Evolutionary conservation across 1,140 invertebrate genomes (phyloP), one percentile per base, ranked within the genome.

Genomic region (Drosophila truncata): DNA sequence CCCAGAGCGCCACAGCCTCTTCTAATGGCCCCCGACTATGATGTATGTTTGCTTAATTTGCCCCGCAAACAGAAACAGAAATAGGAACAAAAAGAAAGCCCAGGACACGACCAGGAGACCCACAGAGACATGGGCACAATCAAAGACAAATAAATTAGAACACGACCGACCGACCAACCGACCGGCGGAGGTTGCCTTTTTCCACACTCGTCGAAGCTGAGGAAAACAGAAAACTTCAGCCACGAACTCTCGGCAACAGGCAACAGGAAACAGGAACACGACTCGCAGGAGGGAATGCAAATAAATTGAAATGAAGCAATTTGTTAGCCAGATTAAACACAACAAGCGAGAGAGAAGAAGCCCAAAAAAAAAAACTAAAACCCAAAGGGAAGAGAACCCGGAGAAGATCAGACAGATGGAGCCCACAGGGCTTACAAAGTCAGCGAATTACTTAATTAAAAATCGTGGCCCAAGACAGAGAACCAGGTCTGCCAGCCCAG

Each of bases 371-470:
- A 27, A 25, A 37, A 37, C 9, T 11, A 16, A 27, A 20, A 27
- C 31, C 31, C 6, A 13, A 59, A 59, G 59, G 42, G 60, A 33
- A 71, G 44, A 42, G 42, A 74, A 31, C 59, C 31, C 60, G 27
- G 44, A 42, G 59, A 65, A 80, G 83, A 86, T 87, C 82, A 76
- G 78, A 65, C 66, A 67, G 76, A 71, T 75, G 71, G 50, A 67
- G 59, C 63, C 82, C 72, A 71, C 49, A 81, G 83, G 80, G 75
- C 78, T 75, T 80, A 84, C 83, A 87, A 88, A 91, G 87, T 87
- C 83, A 91, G 75, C 88, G 83, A 87, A 91, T 91, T 90, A 91
- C 90, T 91, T 91, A 91, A 91, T 91, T 91, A 91, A 91, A 91
- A 91, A 83, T 83, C 90, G 88, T 90, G 88, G 76, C 74, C 73